A percentile compares a stretch with the other conserved stretches of the same genome.
Evolutionary conservation across 2,888 invertebrate genomes (phyloP).

Genomic region (Actias luna): DNA sequence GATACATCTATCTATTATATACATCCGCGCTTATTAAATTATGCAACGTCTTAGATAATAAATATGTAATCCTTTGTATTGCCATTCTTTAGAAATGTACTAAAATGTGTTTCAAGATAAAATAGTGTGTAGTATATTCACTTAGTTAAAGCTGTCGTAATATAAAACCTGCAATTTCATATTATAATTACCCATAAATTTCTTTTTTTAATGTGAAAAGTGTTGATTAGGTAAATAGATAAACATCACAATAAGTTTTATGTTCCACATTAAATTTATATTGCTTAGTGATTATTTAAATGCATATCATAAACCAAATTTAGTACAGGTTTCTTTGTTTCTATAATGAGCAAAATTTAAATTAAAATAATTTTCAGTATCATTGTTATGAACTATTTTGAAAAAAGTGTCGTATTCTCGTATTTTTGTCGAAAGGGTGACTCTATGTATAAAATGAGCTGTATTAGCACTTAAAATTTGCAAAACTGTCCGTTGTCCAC

Average conservation of each 20-base stretch:
- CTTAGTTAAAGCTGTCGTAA: background rate
- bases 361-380: background rate
- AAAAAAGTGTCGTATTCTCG: background rate
- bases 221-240: background rate
- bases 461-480: background rate
- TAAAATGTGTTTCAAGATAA: background rate
- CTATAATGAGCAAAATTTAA: background rate
- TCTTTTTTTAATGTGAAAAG: too few relatives aligned
- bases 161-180: background rate
- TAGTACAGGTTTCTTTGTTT: background rate
- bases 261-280: background rate
- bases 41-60: background rate
- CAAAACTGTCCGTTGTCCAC: too few relatives aligned
- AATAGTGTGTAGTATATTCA: background rate
- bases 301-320: too few relatives aligned
- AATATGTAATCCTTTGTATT: background rate
- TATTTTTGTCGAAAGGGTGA: too few relatives aligned
- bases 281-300: too few relatives aligned
- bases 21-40: background rate
- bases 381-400: background rate
- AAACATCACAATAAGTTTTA: background rate
- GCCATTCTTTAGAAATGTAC: background rate
- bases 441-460: background rate
- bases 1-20: background rate
- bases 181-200: background rate